These are phyloP conservation scores for Hydrozoanthus tunicans DNA, from an alignment of 64 coral and sea anemone species.

Conservation along the genomic window DNA sequence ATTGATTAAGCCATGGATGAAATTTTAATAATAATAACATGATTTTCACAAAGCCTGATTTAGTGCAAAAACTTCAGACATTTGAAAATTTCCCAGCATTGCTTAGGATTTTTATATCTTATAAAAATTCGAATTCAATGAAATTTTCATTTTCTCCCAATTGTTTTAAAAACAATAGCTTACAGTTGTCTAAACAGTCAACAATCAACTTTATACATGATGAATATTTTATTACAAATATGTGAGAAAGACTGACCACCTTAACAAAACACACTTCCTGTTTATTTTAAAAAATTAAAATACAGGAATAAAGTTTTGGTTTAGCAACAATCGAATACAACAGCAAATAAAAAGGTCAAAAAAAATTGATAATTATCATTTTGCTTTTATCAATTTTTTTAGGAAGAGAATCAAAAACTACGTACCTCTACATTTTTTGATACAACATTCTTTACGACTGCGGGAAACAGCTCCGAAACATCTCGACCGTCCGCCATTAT, in stretches of 20 bases:
- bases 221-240: slow-evolving; percentile 32
- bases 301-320: not conserved
- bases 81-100: too few relatives aligned
- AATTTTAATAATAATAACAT: too few relatives aligned
- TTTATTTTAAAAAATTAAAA: slow-evolving; percentile 3
- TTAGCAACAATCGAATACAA: not conserved
- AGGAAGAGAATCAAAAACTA: not conserved
- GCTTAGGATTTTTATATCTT: too few relatives aligned
- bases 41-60: too few relatives aligned
- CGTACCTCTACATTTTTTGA: slow-evolving; percentile 95
- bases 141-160: too few relatives aligned
- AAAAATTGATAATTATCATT: not conserved
- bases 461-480: slow-evolving; percentile 87
- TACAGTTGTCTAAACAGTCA: too few relatives aligned
- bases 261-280: slow-evolving; percentile 6
- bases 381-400: not conserved
- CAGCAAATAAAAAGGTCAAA: not conserved
- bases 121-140: too few relatives aligned
- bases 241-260: not conserved
- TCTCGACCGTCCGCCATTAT: slow-evolving; percentile 90
- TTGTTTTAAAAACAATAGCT: too few relatives aligned
- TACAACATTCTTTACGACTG: slow-evolving; percentile 97
- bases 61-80: too few relatives aligned
- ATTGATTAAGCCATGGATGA: too few relatives aligned
- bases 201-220: not conserved